Conservation (phyloP, 2,113 vertebrate species). For the Nothoprocta perdicaria region DNA sequence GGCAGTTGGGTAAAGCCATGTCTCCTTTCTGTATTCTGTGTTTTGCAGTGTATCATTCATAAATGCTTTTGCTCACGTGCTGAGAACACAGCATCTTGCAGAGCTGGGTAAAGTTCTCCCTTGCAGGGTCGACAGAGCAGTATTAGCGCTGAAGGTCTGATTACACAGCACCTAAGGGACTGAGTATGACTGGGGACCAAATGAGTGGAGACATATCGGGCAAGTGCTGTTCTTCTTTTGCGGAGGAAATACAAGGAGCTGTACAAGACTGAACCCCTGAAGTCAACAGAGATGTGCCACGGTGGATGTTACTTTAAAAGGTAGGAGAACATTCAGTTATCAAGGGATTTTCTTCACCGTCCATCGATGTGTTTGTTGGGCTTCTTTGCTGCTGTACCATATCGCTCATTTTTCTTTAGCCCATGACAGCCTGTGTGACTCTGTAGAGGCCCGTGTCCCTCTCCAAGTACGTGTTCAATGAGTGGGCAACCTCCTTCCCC, state of each 20-base stretch:
- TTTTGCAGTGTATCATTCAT: background rate
- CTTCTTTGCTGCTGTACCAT: background rate
- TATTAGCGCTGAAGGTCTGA: fast-evolving
- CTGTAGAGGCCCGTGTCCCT: background rate
- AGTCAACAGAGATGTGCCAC: background rate
- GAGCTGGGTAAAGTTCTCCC: fast-evolving
- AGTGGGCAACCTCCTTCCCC: background rate
- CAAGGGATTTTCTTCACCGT: background rate
- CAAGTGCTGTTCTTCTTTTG: background rate
- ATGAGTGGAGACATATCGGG: fast-evolving
- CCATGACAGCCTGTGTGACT: background rate
- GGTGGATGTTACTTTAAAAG: background rate
- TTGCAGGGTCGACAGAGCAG: fast-evolving
- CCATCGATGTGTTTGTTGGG: background rate
- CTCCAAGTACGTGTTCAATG: fast-evolving
- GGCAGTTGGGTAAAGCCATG: fast-evolving
- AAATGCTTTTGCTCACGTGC: fast-evolving
- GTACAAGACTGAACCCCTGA: background rate
- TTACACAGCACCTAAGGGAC: fast-evolving
- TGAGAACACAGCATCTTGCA: fast-evolving
- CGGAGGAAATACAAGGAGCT: background rate
- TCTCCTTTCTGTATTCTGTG: background rate
- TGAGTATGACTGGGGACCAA: background rate
- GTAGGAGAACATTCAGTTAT: fast-evolving
- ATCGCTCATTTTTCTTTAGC: background rate